Evolutionary conservation across 1,140 invertebrate genomes (phyloP).

Genomic region (Leptopilina boulardi): DNA sequence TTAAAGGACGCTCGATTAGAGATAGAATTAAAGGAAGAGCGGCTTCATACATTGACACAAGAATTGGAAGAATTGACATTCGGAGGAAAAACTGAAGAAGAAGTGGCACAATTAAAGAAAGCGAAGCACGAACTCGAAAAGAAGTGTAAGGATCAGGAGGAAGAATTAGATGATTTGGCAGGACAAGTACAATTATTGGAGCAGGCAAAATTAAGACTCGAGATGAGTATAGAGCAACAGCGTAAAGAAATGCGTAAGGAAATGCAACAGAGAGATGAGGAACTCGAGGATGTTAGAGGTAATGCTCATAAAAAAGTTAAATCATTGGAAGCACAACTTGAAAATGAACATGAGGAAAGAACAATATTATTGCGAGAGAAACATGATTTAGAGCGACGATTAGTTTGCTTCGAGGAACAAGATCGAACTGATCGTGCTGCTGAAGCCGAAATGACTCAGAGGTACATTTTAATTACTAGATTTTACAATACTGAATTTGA

Average conservation of each 20-base stretch:
- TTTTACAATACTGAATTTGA: too few relatives aligned
- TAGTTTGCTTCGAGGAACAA: constrained; percentile 86
- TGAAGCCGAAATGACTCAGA: constrained; percentile 76
- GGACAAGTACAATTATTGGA: constrained; percentile 91
- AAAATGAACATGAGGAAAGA: constrained; percentile 95
- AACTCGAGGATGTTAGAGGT: constrained; percentile 92
- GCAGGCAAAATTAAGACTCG: constrained; percentile 91
- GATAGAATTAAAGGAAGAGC: constrained; percentile 91
- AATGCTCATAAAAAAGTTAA: constrained; percentile 94
- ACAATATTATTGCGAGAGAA: constrained; percentile 90
- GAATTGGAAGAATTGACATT: constrained; percentile 91
- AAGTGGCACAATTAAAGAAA: constrained; percentile 87
- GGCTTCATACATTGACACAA: constrained; percentile 83
- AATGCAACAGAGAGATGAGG: constrained; percentile 92
- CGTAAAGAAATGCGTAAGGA: constrained; percentile 92
- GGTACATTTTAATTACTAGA: constrained; percentile 49
- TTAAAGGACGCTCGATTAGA: constrained; percentile 89
- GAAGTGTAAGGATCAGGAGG: constrained; percentile 93
- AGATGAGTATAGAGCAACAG: constrained; percentile 94
- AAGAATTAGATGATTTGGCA: constrained; percentile 95
- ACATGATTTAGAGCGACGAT: constrained; percentile 91
- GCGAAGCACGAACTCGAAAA: constrained; percentile 92
- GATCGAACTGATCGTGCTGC: constrained; percentile 81
- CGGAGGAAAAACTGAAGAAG: constrained; percentile 90
- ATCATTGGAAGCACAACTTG: constrained; percentile 91